Evolutionary conservation across 2,797 vertebrate species (phyloP).

Genomic region (Falco rusticolus): DNA sequence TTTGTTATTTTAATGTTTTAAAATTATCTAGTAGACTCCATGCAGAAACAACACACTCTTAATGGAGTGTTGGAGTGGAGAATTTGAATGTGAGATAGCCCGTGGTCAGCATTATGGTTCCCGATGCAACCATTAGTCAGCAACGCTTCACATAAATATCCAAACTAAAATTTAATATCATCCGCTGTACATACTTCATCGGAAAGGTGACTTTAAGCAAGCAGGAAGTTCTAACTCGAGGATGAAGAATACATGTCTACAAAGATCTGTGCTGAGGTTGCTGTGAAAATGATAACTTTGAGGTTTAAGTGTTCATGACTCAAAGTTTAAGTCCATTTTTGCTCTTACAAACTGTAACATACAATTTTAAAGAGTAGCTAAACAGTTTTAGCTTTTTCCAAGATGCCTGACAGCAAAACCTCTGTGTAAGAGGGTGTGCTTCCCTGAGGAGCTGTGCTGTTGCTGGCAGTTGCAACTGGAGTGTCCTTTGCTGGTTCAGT

Average conservation of each 20-base stretch:
- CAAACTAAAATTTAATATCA: background rate
- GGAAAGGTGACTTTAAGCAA: background rate
- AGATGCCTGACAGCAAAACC: background rate
- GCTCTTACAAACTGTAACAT: background rate
- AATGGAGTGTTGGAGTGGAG: background rate
- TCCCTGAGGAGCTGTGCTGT: background rate
- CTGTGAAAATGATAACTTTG: background rate
- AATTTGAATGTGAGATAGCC: background rate
- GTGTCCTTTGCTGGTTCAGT: background rate
- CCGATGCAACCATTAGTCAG: background rate
- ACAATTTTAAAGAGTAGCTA: background rate
- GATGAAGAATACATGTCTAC: background rate
- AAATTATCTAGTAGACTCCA: background rate
- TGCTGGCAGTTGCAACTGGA: background rate
- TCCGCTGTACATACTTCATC: fast-evolving
- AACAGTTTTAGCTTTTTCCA: background rate
- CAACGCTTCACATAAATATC: background rate
- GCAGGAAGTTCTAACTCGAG: background rate
- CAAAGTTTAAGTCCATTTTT: background rate
- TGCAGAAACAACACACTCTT: background rate
- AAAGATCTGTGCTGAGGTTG: background rate
- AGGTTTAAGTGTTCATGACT: background rate
- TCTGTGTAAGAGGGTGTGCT: fast-evolving
- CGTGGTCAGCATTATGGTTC: background rate
- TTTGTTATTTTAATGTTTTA: background rate